Conservation (phyloP, 1,140 invertebrate genomes). For the Rhagoletis pomonella region DNA sequence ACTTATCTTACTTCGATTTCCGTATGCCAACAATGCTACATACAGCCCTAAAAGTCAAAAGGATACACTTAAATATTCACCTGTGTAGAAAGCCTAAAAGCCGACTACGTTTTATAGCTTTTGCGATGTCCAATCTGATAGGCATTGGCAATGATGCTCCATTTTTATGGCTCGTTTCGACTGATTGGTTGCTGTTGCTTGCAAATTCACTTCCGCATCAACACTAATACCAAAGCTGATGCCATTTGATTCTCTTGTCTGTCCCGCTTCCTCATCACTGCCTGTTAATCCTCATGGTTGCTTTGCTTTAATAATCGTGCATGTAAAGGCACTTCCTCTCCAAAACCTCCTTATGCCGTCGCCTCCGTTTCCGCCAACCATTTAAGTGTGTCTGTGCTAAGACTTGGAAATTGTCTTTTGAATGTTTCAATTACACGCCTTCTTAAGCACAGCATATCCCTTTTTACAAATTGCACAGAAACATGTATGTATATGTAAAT, state of each 20-base stretch:
- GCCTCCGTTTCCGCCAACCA: conserved; percentile 65
- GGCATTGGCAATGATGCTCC: background rate
- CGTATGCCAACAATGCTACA: too few species aligned
- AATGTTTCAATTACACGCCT: conserved; percentile 75
- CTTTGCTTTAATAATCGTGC: background rate
- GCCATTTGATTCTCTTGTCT: background rate
- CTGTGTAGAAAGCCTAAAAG: conserved; percentile 11
- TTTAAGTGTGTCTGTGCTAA: conserved; percentile 74
- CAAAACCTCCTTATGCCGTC: background rate
- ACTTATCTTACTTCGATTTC: too few species aligned
- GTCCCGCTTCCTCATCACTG: background rate
- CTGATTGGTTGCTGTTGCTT: conserved; percentile 61
- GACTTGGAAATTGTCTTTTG: conserved; percentile 75
- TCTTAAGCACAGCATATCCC: conserved; percentile 74
- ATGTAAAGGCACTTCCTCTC: background rate
- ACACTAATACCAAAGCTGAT: background rate
- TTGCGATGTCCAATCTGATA: background rate
- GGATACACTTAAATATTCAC: background rate
- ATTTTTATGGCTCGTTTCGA: conserved; percentile 45
- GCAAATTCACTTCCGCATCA: conserved; percentile 18
- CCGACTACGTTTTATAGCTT: background rate
- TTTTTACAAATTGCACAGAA: conserved; percentile 64
- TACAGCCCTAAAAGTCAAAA: background rate
- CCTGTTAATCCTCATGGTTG: background rate
- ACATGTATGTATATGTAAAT: background rate